Base-by-base conservation (phyloP, 2,888 invertebrate species). In the Scaptomyza polygonia region DNA sequence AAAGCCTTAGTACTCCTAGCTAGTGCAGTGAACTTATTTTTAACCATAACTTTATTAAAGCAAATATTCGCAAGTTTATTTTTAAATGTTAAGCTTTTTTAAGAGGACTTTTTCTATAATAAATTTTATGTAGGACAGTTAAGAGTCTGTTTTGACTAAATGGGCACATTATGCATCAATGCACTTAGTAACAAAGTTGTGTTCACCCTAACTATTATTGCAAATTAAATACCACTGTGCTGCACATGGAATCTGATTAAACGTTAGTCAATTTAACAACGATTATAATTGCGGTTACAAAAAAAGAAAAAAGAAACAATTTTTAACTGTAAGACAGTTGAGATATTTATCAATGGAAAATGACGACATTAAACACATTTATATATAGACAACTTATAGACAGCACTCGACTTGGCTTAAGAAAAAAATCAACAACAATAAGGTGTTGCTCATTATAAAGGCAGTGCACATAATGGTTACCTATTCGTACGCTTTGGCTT, bases 401-500 rank as follows among this genome's bases (percentile, higher is more conserved):
- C 30, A 51, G 16, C 36, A 51, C 25, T 45, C 14, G 57, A 56
- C 66, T 67, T 43, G 48, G 32, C 40, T 32, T 47, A 54, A 77
- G 57, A 78, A 68, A 72, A 58, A 36, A 51, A 39, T 25, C 49
- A 63, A 53, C 49, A 51, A 64, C 66, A 62, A 34, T 56, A 64
- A 56, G 47, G 56, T 57, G 34, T 49, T 61, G 71, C 89, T 90
- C 87, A 89, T 89, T 89, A 90, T 66, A 68, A 75, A 90, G 74
- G 70, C 89, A 86, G 77, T 69, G 74, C 90, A 89, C 89, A 90
- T 89, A 84, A 68, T 75, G 79, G 75, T 84, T 84, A 69, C 66
- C 79, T 55, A 52, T 48, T 61, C 40, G 52, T 63, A 49, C 61
- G 48, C 34, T 47, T 14, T 61, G 67, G 30, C 36, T 61, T 77